Evolutionary conservation across 23 tunicate genomes (phyloP), one percentile per base, ranked within the genome.

Genomic region (Ciona savignyi): DNA sequence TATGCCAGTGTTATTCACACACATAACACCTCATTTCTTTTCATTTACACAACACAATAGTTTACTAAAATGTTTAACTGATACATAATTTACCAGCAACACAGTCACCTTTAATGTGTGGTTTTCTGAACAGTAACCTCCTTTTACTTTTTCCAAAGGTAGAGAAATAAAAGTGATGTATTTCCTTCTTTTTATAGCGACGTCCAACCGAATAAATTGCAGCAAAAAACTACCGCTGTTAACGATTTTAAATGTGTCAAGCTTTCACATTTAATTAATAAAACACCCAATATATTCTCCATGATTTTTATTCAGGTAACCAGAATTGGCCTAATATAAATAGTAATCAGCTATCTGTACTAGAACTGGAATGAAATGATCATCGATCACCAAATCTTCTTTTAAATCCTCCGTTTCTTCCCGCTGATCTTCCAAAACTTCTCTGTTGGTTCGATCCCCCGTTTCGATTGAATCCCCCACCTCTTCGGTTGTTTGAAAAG

Each of bases 401-500:
- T 42, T 42, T 42, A 42, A 42, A 42, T 6, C 56, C 56, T 15
- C 56, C 56, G 15, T 42, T 42, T 42, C 56, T 42, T 42, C 56
- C 56, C 56, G 56, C 56, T 42, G 56, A 42, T 42, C 56, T 42
- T 42, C 56, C 67, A 63, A 63, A 23, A 23, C 67, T n/a, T 4
- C 67, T 63, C 6, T 11, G 22, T 22, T 22, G 6, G 22, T 25
- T 6, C 4, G 4, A 4, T 9, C 67, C 64, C 63, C 76, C 33
- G 64, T 48, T 48, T 72, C 76, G 4, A 3, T 48, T 48, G 63
- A 72, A 72, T n/a, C n/a, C n/a, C 3, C 76, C 76, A 21, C 76
- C 76, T 1, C 76, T 2, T 3, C 29, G 24, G 6, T 33, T 33
- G 1, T 64, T 64, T 22, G 32, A 1, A 11, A 25, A 48, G 15